Evolutionary conservation across 2,888 invertebrate genomes (phyloP), one percentile per base, ranked within the genome.

Genomic region (Cephus pygmeus): DNA sequence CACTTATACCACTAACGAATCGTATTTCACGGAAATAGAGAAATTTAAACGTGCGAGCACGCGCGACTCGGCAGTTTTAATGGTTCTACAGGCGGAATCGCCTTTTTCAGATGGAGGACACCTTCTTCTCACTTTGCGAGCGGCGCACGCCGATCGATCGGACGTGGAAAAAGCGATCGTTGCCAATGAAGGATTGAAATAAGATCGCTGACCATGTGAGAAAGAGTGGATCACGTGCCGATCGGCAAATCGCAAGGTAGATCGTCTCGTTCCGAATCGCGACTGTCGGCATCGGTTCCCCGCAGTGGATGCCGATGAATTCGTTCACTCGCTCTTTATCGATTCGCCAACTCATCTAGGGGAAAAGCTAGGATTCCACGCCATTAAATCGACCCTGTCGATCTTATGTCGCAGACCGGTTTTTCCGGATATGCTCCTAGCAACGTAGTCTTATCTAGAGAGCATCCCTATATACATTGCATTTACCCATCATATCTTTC

Each of bases 1-100:
- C 40, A 56, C 23, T 56, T 56, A 56, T 56, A 56, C 40, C 40
- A 56, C 40, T 23, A 56, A 56, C 40, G 40, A 56, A 56, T 56
- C 71, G 31, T 33, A 34, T 33, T 71, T 71, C 71, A 71, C 12
- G 71, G 71, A 71, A 71, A 71, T 71, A 71, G 71, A 71, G 71
- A 71, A 71, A 71, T 71, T 71, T 71, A 71, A 71, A 34, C 71
- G 71, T 71, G 71, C 71, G 71, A 71, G 71, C 71, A 71, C 71
- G 71, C 71, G 71, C 71, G 71, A 71, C 31, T 33, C 71, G 31
- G 31, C 31, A 34, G 71, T 71, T 71, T 33, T 71, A 71, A 71
- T 71, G 31, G 71, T 33, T 71, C 31, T 71, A 71, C 71, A 31
- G 33, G 31, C 71, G 71, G 31, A 31, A 71, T 71, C 71, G 71